Evolutionary conservation across 2,113 vertebrate genomes (phyloP).

Genomic region (Nibea coibor): DNA sequence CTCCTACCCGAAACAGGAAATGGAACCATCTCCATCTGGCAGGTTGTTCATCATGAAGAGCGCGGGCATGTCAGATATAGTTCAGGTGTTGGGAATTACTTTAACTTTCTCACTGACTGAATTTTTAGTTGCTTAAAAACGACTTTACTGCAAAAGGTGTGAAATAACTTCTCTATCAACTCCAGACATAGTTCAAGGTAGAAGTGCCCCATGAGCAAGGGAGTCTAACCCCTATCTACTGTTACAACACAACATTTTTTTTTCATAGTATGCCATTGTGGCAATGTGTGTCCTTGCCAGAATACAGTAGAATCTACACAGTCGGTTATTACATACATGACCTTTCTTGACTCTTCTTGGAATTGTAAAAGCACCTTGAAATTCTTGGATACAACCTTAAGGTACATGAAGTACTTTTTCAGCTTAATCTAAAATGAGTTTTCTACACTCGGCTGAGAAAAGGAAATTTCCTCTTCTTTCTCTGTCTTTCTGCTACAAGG

Average conservation of each 20-base stretch:
- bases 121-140: neutral
- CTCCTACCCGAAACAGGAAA: constrained; percentile 49
- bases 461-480: neutral
- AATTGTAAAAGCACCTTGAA: neutral
- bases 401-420: neutral
- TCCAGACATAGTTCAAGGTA: constrained; percentile 5
- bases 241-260: neutral
- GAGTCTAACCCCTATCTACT: constrained; percentile 14
- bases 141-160: constrained; percentile 9
- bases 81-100: constrained; percentile 38
- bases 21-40: constrained; percentile 28
- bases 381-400: neutral
- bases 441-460: neutral
- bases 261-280: neutral
- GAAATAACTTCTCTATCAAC: constrained; percentile 17
- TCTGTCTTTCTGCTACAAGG: neutral
- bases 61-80: constrained; percentile 23
- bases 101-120: constrained; percentile 24
- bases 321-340: neutral
- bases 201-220: neutral
- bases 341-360: neutral
- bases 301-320: neutral
- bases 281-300: neutral
- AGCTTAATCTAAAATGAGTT: constrained; percentile 22
- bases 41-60: constrained; percentile 55